Conservation (phyloP, 2,797 vertebrate genomes). For the Anguilla anguilla region DNA sequence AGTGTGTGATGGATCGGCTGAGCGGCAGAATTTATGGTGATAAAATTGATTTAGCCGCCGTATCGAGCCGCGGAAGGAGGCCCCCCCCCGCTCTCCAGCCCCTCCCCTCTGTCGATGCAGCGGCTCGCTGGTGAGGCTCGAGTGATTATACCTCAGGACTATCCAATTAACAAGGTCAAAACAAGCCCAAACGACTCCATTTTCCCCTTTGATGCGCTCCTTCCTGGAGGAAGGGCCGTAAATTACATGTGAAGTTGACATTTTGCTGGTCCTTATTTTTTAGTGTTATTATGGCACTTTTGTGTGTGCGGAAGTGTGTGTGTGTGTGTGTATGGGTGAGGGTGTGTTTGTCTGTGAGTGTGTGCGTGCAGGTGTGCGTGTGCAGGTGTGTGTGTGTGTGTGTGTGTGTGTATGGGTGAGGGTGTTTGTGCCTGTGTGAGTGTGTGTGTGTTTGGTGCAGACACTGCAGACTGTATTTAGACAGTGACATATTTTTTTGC, state of each 20-base stretch:
- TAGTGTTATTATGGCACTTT: background rate
- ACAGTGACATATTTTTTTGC: background rate
- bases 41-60: background rate
- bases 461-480: background rate
- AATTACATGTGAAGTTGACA: background rate
- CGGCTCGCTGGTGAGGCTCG: background rate
- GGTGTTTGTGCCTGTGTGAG: slow-evolving; percentile 20
- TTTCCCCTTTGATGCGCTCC: background rate
- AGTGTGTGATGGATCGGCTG: background rate
- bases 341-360: too few relatives aligned
- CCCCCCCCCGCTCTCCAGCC: background rate
- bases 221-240: background rate
- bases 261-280: background rate
- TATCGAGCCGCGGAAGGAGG: background rate
- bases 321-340: too few relatives aligned
- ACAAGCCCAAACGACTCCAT: background rate
- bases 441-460: background rate
- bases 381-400: background rate
- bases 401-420: background rate
- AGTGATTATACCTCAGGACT: slow-evolving; percentile 8
- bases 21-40: background rate
- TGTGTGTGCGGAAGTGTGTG: background rate
- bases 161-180: background rate
- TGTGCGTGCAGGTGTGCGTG: background rate
- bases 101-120: background rate